Evolutionary conservation across 1,140 invertebrate genomes (phyloP), one percentile per base, ranked within the genome.

Genomic region (Bradynema listronoti): DNA sequence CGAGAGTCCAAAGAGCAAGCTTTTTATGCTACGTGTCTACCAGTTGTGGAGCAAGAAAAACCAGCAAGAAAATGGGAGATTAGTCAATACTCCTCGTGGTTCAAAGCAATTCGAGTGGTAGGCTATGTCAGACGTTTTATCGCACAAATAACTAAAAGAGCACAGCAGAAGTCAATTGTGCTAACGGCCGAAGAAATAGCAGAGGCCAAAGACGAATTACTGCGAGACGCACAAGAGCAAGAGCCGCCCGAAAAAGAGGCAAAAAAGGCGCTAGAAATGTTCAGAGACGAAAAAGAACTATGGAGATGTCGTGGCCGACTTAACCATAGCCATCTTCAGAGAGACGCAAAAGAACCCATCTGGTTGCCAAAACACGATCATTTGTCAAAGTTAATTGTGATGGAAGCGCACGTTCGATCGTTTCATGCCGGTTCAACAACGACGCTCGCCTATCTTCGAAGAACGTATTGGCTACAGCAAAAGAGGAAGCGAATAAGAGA

Each of bases 391-490:
- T 16, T 43, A 9, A 29, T 63, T 7, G 41, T 57, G 0, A 4
- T 4, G 24, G 29, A 66, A 4, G 19, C 43, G 1, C 61, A 63
- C 16, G 27, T 41, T 0, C 19, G 5, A 9, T 19, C 25, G 3
- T 6, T 27, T 11, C 61, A 63, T 57, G 50, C 61, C 4, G 61
- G 63, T 2, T 11, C 24, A 1, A 59, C 34, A 4, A 59, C 29
- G 16, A 47, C 45, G 1, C 22, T 59, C 2, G 11, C 56, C 9
- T 47, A 45, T 2, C 16, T 61, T 16, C 22, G 58, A 11, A 27
- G 46, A 4, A 19, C 27, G n/a, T 57, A 2, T 25, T 57, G 55
- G 55, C 7, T 34, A 1, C 55, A 41, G 7, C 16, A 25, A 4
- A 45, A n/a, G 4, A 56, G 42, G 33, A 33, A 14, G 19, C 33